Evolutionary conservation across 2,113 vertebrate genomes (phyloP).

Genomic region (Tiliqua scincoides): DNA sequence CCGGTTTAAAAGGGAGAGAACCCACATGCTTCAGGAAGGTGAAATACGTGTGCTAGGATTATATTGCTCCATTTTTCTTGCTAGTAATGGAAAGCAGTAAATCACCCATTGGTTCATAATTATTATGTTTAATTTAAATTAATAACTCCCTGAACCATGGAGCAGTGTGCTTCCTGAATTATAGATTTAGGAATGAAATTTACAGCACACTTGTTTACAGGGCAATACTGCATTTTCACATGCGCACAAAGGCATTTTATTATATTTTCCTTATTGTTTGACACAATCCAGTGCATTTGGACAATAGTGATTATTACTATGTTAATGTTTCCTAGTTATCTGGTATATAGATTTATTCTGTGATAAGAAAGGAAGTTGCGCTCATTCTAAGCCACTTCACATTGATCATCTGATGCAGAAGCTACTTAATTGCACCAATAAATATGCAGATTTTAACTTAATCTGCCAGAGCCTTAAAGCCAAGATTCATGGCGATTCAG

Average conservation of each 20-base stretch:
- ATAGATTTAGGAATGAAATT: constrained; percentile 55
- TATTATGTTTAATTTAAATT: constrained; percentile 41
- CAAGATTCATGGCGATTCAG: background rate
- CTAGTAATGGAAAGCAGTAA: constrained; percentile 30
- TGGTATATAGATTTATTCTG: constrained; percentile 29
- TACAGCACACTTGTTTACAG: constrained; percentile 50
- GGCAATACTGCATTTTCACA: constrained; percentile 52
- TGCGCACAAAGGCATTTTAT: constrained; percentile 52
- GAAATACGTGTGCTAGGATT: constrained; percentile 63
- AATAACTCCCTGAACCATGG: constrained; percentile 41
- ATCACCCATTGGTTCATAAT: constrained; percentile 38
- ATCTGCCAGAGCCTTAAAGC: background rate
- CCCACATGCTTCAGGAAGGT: constrained; percentile 58
- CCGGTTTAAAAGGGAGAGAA: constrained; percentile 63
- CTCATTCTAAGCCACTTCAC: constrained; percentile 12
- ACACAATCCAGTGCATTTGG: constrained; percentile 41
- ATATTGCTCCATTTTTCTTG: constrained; percentile 44
- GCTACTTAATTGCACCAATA: background rate
- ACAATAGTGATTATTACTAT: constrained; percentile 47
- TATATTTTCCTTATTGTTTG: constrained; percentile 28
- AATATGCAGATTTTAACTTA: background rate
- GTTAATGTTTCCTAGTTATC: constrained; percentile 54
- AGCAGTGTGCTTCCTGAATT: constrained; percentile 49
- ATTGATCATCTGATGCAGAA: constrained; percentile 14
- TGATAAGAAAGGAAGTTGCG: background rate